Evolutionary conservation across 2,888 invertebrate species (phyloP).

Genomic region (Rhyacophila evoluta): DNA sequence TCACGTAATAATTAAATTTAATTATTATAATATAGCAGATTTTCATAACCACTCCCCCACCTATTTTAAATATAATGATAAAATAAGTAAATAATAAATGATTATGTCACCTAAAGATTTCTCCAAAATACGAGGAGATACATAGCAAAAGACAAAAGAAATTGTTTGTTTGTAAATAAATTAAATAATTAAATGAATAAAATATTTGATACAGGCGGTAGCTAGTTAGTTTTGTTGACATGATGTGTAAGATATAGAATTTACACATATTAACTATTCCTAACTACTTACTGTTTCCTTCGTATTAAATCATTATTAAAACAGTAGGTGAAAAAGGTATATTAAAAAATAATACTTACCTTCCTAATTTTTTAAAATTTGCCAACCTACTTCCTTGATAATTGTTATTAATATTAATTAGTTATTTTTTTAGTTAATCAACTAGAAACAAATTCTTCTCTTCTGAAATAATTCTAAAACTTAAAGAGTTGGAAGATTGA

Average conservation of each 20-base stretch:
- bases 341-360: neutral
- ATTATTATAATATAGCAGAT: neutral
- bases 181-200: slow-evolving; percentile 10
- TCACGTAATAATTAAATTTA: no score
- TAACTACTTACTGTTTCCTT: neutral
- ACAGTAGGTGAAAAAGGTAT: neutral
- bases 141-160: neutral
- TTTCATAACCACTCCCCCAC: neutral
- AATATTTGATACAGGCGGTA: no score
- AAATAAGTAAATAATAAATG: neutral
- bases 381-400: no score
- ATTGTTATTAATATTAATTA: no score
- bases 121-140: neutral
- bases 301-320: neutral
- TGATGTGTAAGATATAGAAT: neutral
- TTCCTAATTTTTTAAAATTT: no score
- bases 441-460: no score
- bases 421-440: no score
- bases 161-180: no score
- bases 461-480: no score
- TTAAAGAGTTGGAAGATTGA: no score
- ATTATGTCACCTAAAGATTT: neutral
- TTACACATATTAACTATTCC: neutral
- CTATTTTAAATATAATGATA: neutral
- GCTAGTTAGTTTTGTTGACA: neutral